Conservation (phyloP, 2,888 invertebrate genomes). For the Cheilosia pagana region DNA sequence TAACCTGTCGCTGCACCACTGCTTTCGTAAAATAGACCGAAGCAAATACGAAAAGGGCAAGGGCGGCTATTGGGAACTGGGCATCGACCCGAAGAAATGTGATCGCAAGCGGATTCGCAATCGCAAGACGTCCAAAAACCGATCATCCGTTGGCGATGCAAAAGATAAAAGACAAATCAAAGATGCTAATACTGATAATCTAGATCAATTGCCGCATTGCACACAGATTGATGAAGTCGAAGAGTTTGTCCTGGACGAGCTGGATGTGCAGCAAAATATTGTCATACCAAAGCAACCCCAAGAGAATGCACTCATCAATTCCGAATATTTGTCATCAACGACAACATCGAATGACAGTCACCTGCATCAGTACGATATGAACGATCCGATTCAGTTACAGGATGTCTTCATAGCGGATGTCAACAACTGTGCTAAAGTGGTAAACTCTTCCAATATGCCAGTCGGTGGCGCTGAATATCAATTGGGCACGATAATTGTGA, state of each 20-base stretch:
- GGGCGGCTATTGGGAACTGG: slow-evolving; percentile 83
- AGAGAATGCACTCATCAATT: not conserved
- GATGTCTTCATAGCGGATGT: slow-evolving; percentile 66
- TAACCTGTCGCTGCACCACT: slow-evolving; percentile 82
- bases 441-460: slow-evolving; percentile 34
- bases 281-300: slow-evolving; percentile 40
- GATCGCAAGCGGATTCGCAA: slow-evolving; percentile 82
- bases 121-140: slow-evolving; percentile 76
- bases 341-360: slow-evolving; percentile 17
- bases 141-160: not conserved
- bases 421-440: slow-evolving; percentile 30
- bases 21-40: slow-evolving; percentile 82
- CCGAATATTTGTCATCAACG: slow-evolving; percentile 32
- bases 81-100: slow-evolving; percentile 82
- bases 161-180: slow-evolving; percentile 24
- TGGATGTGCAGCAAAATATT: slow-evolving; percentile 58
- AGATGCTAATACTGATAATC: not conserved
- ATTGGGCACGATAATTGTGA: slow-evolving; percentile 62
- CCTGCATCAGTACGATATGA: slow-evolving; percentile 48
- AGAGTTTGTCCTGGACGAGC: slow-evolving; percentile 49
- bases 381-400: slow-evolving; percentile 56
- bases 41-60: slow-evolving; percentile 83
- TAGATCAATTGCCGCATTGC: not conserved
- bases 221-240: slow-evolving; percentile 11
- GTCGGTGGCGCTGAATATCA: slow-evolving; percentile 38